Percentiles rank a stretch among this genome's conserved stretches.
These are phyloP conservation scores for Lasioglossum vierecki DNA, from an alignment of 2,888 invertebrate species.

Conservation along the genomic window DNA sequence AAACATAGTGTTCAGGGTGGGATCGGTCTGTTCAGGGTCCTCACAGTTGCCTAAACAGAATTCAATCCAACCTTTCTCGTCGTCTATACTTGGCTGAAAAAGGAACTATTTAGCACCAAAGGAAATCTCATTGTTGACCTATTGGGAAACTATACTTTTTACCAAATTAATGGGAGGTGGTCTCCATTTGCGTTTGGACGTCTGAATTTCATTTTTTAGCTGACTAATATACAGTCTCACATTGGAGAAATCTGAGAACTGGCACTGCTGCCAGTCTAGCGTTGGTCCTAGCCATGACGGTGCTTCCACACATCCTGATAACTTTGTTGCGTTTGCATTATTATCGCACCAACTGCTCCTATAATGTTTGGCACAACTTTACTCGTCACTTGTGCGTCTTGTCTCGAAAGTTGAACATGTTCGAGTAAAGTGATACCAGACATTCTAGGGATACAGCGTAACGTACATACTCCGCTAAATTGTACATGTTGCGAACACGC, in stretches of 20 bases:
- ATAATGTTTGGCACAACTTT: conserved; percentile 19
- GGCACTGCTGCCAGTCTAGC: conserved; percentile 88
- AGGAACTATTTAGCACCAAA: not conserved
- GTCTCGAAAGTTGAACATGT: not conserved
- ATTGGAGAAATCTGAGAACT: conserved; percentile 88
- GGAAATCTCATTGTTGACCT: too few species aligned
- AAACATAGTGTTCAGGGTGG: conserved; percentile 80
- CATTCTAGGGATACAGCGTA: conserved; percentile 6
- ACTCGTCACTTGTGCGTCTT: not conserved
- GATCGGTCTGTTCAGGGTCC: conserved; percentile 49
- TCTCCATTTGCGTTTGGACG: conserved; percentile 64
- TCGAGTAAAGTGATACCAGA: not conserved
- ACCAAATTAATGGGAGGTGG: conserved; percentile 60
- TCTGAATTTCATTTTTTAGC: conserved; percentile 73
- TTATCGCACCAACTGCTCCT: conserved; percentile 8
- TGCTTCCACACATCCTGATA: conserved; percentile 84
- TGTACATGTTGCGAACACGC: not conserved
- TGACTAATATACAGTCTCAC: conserved; percentile 85
- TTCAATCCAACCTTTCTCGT: conserved; percentile 84
- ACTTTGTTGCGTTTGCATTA: conserved; percentile 74
- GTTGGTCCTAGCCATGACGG: conserved; percentile 84
- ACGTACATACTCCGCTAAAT: not conserved
- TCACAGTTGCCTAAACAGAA: conserved; percentile 81
- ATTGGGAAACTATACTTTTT: not conserved
- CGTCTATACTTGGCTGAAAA: conserved; percentile 83